A percentile compares a stretch with the other conserved stretches of the same genome.
Evolutionary conservation across 1,140 invertebrate species (phyloP).

Genomic region (Tribolium madens): DNA sequence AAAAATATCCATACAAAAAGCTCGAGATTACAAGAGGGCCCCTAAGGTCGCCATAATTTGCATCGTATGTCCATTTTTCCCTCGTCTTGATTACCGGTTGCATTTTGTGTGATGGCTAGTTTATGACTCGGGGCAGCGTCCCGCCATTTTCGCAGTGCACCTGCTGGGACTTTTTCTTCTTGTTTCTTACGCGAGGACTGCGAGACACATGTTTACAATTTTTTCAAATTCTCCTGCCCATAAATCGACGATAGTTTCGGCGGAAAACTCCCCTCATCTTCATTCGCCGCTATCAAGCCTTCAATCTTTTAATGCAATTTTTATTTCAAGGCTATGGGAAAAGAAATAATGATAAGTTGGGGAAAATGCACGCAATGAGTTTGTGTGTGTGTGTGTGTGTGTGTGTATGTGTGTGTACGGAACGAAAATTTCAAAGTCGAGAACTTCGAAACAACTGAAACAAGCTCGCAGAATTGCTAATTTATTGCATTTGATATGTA

Average conservation of each 20-base stretch:
- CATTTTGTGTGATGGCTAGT: constrained; percentile 27
- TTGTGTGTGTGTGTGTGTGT: constrained; percentile 13
- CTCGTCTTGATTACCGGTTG: constrained; percentile 4
- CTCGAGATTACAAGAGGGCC: background rate
- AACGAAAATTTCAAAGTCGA: constrained; percentile 51
- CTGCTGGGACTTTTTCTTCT: constrained; percentile 28
- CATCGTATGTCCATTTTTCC: constrained; percentile 11
- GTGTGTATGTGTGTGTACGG: constrained; percentile 4
- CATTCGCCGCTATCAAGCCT: background rate
- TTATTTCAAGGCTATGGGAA: constrained; percentile 54
- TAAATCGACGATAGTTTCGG: background rate
- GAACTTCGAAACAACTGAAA: constrained; percentile 48
- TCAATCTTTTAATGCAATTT: constrained; percentile 34
- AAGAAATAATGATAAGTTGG: constrained; percentile 56
- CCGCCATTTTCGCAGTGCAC: constrained; percentile 22
- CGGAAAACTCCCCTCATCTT: background rate
- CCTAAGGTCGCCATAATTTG: constrained; percentile 10
- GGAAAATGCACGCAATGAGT: constrained; percentile 53
- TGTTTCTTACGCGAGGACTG: constrained; percentile 23
- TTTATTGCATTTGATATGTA: constrained; percentile 60
- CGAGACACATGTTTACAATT: constrained; percentile 27
- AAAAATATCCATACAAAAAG: constrained; percentile 8
- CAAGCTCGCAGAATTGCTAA: constrained; percentile 57
- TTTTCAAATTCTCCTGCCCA: background rate
- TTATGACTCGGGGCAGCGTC: constrained; percentile 10